Conservation (phyloP, 2,113 vertebrate species). For the Rhegmatorhina hoffmannsi region DNA sequence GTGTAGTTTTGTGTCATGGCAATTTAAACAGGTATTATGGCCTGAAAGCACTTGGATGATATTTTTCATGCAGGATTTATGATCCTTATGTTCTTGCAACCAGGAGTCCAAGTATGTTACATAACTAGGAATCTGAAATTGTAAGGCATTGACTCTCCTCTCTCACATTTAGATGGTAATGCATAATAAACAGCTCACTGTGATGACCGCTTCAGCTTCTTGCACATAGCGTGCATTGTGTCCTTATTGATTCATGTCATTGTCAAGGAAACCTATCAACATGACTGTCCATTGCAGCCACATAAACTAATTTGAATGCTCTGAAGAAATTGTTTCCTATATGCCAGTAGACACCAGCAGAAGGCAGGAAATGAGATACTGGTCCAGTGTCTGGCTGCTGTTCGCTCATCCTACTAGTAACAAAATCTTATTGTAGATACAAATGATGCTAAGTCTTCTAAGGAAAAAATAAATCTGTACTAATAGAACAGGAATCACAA, state of each 20-base stretch:
- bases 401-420: neutral
- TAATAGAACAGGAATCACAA: neutral
- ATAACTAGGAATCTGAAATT: neutral
- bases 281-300: neutral
- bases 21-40: neutral
- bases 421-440: neutral
- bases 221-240: neutral
- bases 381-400: neutral
- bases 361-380: neutral
- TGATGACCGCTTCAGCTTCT: neutral
- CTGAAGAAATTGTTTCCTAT: neutral
- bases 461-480: neutral
- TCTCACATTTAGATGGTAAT: neutral
- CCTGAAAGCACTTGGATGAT: neutral
- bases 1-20: neutral
- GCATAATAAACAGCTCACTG: neutral
- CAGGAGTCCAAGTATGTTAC: neutral
- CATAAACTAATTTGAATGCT: neutral
- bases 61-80: neutral
- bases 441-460: neutral
- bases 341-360: neutral
- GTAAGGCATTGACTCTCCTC: neutral
- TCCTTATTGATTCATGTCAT: neutral
- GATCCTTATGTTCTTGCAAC: neutral
- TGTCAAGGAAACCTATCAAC: neutral